Percentiles rank a stretch among this genome's conserved stretches.
Conservation (phyloP, 2,797 vertebrate genomes). For the Coluber constrictor region DNA sequence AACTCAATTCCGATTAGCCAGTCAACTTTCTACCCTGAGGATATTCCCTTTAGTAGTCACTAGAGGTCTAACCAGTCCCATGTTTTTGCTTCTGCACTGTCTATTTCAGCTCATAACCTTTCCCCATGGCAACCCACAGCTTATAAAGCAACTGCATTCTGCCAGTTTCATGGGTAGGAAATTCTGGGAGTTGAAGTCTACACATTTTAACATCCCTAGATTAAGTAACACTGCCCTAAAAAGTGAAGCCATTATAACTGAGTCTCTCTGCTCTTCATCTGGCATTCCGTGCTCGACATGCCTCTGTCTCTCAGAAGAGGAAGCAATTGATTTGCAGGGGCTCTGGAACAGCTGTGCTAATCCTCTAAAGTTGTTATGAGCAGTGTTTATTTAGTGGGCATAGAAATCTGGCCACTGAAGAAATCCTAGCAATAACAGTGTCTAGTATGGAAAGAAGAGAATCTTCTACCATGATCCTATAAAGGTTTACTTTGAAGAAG, state of each 20-base stretch:
- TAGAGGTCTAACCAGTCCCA: not conserved
- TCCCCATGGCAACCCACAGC: not conserved
- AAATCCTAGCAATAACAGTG: not conserved
- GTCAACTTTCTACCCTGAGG: not conserved
- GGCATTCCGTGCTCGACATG: not conserved
- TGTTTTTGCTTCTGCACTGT: not conserved
- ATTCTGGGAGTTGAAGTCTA: not conserved
- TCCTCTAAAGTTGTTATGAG: not conserved
- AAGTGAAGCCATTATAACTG: not conserved
- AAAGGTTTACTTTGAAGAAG: not conserved
- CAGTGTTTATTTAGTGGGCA: not conserved
- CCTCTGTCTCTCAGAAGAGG: not conserved
- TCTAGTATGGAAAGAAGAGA: not conserved
- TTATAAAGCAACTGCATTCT: not conserved
- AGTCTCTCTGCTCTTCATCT: not conserved
- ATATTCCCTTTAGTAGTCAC: not conserved
- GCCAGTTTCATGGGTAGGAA: not conserved
- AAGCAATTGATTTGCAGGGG: constrained; percentile 21
- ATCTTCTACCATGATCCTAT: not conserved
- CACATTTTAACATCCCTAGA: not conserved
- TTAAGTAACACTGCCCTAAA: not conserved
- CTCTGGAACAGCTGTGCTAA: constrained; percentile 14
- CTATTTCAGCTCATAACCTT: not conserved
- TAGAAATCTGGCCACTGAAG: not conserved
- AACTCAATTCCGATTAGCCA: not conserved